These are phyloP conservation scores for Leiothrix lutea DNA, from an alignment of 2,113 vertebrate genomes.

Conservation along the genomic window DNA sequence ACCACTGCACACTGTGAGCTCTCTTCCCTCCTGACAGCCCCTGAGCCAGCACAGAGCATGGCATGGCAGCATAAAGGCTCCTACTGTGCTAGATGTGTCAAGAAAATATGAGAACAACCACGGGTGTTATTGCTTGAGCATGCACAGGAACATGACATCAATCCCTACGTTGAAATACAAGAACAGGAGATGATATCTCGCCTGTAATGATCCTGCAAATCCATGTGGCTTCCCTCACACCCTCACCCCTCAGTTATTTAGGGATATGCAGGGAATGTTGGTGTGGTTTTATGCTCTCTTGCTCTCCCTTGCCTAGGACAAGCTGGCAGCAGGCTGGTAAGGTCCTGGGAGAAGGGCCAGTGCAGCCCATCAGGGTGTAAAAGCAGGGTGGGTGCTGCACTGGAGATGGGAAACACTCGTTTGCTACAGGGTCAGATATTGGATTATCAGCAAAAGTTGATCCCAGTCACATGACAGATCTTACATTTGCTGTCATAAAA, in stretches of 20 bases:
- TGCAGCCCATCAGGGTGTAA: neutral
- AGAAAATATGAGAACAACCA: neutral
- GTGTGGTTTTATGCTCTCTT: neutral
- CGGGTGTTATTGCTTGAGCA: neutral
- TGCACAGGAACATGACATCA: fast-evolving
- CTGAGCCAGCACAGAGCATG: neutral
- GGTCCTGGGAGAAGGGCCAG: neutral
- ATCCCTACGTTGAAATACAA: neutral
- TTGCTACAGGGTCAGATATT: constrained; percentile 11
- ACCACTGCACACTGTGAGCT: neutral
- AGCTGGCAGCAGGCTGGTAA: neutral
- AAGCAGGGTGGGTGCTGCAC: neutral
- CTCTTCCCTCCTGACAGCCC: neutral
- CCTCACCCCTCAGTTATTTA: neutral
- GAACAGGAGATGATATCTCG: neutral
- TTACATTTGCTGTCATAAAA: constrained; percentile 67
- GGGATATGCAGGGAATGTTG: fast-evolving
- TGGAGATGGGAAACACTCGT: neutral
- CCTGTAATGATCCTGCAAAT: neutral
- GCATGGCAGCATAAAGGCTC: fast-evolving
- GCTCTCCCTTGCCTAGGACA: fast-evolving
- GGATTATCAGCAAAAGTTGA: constrained; percentile 49
- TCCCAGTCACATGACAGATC: neutral
- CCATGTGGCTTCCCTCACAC: neutral
- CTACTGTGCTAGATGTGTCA: fast-evolving